These are phyloP conservation scores for Drosophila malerkotliana DNA, from an alignment of 1,140 invertebrate genomes.

Conservation along the genomic window DNA sequence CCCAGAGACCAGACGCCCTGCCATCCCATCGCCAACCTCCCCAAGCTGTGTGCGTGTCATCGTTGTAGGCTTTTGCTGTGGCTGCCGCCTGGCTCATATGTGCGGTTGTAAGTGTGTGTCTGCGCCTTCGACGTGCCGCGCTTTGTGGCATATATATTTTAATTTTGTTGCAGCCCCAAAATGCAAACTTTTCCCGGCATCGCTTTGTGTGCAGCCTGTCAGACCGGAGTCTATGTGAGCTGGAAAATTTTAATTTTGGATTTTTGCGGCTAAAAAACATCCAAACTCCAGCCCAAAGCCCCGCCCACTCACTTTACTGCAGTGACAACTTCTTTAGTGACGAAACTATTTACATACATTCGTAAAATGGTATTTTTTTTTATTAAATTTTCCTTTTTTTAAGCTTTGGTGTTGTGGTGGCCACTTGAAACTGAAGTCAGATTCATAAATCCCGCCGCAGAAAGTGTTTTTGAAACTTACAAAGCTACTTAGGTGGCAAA, in stretches of 20 bases:
- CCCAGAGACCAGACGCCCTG: neutral
- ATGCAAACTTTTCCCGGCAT: conserved; percentile 57
- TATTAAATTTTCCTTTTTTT: neutral
- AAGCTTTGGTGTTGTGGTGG: neutral
- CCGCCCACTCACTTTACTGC: conserved; percentile 31
- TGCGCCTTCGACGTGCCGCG: conserved; percentile 70
- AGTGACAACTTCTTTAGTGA: conserved; percentile 73
- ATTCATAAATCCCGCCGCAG: conserved; percentile 55
- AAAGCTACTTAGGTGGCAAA: conserved; percentile 64
- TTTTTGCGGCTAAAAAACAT: conserved; percentile 46
- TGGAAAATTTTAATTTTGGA: conserved; percentile 72
- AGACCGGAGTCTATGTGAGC: conserved; percentile 36
- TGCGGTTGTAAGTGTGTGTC: conserved; percentile 18
- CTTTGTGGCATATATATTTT: conserved; percentile 80
- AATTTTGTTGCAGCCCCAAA: conserved; percentile 75
- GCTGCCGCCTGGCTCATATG: conserved; percentile 33
- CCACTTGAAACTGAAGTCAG: conserved; percentile 32
- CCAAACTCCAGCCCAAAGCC: neutral
- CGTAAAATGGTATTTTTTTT: conserved; percentile 54
- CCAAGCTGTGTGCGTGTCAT: conserved; percentile 28
- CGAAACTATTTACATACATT: conserved; percentile 67
- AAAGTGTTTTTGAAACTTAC: conserved; percentile 14
- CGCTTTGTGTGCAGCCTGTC: conserved; percentile 24
- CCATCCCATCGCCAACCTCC: neutral
- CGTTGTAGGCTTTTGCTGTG: conserved; percentile 69